These are phyloP conservation scores for Lerista edwardsae DNA, from an alignment of 2,797 vertebrate genomes.

Conservation along the genomic window DNA sequence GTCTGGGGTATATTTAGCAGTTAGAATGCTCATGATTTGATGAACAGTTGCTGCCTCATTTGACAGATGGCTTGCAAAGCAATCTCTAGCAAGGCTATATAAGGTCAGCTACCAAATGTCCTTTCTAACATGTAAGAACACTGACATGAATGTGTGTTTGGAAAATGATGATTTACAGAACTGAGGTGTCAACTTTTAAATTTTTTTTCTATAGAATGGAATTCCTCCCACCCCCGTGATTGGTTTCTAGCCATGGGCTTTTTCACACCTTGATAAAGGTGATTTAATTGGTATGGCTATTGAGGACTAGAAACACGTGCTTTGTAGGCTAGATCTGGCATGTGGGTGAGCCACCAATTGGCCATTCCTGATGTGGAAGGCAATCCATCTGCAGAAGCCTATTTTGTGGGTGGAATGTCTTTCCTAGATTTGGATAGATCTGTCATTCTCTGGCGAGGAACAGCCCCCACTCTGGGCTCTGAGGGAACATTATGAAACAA, in stretches of 20 bases:
- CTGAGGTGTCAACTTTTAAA: not conserved
- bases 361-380: not conserved
- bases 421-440: not conserved
- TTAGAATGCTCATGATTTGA: not conserved
- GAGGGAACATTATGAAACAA: not conserved
- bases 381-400: not conserved
- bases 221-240: not conserved
- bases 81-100: not conserved
- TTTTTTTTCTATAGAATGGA: not conserved
- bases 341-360: not conserved
- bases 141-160: not conserved
- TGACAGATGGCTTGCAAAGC: not conserved
- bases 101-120: not conserved
- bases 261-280: not conserved
- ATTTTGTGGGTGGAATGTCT: not conserved
- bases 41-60: not conserved
- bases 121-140: not conserved
- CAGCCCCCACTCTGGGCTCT: not conserved
- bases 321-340: not conserved
- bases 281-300: not conserved
- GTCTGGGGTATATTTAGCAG: constrained; percentile 20
- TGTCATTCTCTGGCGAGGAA: not conserved
- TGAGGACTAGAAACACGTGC: not conserved
- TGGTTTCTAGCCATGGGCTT: not conserved
- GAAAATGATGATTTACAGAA: not conserved